phyloP scores from a whole-genome alignment of 2,888 invertebrate genomes.

The Melanchra persicariae region DNA sequence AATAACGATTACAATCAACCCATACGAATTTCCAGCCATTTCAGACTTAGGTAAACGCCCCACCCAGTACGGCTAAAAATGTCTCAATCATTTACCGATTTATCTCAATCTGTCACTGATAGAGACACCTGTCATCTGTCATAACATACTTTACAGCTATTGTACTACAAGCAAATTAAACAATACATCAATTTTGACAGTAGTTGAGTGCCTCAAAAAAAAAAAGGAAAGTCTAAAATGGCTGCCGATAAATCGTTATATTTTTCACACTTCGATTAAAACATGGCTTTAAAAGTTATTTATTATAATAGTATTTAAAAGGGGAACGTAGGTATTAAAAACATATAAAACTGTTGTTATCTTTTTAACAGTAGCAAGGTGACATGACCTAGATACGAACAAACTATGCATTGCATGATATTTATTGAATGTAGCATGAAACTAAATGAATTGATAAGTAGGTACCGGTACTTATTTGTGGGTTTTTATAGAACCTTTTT shows the following conservation, averaged over 20 bases:
- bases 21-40: neutral
- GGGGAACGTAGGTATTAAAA: neutral
- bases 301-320: neutral
- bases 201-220: neutral
- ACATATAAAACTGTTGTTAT: neutral
- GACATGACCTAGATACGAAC: constrained; percentile 29
- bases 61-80: constrained; percentile 30
- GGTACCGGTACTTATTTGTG: too few species aligned
- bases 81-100: neutral
- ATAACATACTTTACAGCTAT: neutral
- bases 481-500: neutral
- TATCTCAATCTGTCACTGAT: constrained; percentile 21
- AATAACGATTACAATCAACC: neutral
- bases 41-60: constrained; percentile 30
- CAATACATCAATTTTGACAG: neutral
- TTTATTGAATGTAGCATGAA: neutral
- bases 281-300: neutral
- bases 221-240: constrained; percentile 18
- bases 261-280: constrained; percentile 17
- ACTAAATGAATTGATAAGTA: neutral
- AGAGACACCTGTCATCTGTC: neutral
- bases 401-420: constrained; percentile 9
- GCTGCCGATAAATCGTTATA: neutral
- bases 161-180: neutral
- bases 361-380: constrained; percentile 5